phyloP scores from a whole-genome alignment of 2,113 vertebrate species.

The Psittacus erithacus region DNA sequence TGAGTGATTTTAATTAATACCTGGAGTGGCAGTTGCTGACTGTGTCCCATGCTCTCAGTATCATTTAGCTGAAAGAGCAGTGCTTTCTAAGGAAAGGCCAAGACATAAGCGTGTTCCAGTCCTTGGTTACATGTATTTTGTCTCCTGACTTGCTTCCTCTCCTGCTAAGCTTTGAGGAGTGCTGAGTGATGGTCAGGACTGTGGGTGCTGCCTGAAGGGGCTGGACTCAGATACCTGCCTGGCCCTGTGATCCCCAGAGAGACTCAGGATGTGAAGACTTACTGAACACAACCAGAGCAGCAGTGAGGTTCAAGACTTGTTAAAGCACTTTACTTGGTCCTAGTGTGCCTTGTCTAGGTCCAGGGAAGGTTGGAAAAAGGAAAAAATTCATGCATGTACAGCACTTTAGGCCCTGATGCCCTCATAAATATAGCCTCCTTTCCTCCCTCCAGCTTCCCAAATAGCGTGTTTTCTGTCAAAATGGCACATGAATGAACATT shows the following conservation, averaged over 20 bases:
- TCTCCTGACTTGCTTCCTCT: neutral
- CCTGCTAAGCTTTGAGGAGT: neutral
- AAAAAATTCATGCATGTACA: neutral
- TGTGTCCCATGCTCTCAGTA: neutral
- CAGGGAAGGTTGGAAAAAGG: neutral
- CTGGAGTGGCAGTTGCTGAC: neutral
- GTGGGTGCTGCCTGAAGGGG: rapidly evolving
- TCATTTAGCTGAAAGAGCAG: neutral
- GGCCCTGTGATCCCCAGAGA: rapidly evolving
- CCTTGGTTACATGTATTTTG: neutral
- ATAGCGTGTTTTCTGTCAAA: neutral
- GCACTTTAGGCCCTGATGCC: neutral
- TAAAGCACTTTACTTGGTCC: neutral
- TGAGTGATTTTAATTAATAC: neutral
- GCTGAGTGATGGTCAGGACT: neutral
- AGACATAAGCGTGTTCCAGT: neutral
- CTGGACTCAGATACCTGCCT: neutral
- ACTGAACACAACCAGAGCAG: neutral
- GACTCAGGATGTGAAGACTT: neutral
- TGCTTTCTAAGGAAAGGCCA: neutral
- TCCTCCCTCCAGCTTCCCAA: neutral
- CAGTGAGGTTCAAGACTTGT: neutral
- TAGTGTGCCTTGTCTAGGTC: neutral
- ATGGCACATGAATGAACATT: neutral
- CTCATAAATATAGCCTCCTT: neutral